phyloP scores from a whole-genome alignment of 2,888 invertebrate species.

The Trachelus iudaicus region DNA sequence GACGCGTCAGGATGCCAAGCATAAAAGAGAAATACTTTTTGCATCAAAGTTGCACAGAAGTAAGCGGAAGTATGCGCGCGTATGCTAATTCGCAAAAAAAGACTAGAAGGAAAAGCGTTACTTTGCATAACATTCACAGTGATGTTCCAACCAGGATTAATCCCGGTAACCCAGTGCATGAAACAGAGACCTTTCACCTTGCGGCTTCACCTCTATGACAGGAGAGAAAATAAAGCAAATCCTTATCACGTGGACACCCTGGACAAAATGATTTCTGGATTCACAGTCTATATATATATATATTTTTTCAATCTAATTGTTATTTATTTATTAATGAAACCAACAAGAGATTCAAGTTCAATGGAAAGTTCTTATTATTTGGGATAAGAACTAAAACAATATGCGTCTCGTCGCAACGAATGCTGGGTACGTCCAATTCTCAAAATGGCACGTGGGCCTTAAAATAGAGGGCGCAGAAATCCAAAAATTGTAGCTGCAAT shows the following conservation, averaged over 20 bases:
- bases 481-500: too few species aligned
- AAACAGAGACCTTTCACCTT: neutral
- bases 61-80: neutral
- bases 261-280: neutral
- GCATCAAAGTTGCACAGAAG: neutral
- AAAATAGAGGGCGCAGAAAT: too few species aligned
- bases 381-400: too few species aligned
- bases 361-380: too few species aligned
- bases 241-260: neutral
- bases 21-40: neutral
- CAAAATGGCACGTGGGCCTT: too few species aligned
- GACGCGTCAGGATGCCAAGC: neutral
- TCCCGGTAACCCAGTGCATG: neutral
- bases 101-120: neutral
- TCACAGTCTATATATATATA: neutral
- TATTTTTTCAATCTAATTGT: neutral
- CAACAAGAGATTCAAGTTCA: too few species aligned
- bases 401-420: too few species aligned
- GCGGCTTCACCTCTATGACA: neutral
- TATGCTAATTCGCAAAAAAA: constrained; percentile 1
- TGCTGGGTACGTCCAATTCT: too few species aligned
- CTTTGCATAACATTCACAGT: neutral
- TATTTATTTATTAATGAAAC: too few species aligned
- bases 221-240: neutral
- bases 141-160: neutral